Evolutionary conservation across 2,797 vertebrate genomes (phyloP).

Genomic region (Glossophaga mutica): DNA sequence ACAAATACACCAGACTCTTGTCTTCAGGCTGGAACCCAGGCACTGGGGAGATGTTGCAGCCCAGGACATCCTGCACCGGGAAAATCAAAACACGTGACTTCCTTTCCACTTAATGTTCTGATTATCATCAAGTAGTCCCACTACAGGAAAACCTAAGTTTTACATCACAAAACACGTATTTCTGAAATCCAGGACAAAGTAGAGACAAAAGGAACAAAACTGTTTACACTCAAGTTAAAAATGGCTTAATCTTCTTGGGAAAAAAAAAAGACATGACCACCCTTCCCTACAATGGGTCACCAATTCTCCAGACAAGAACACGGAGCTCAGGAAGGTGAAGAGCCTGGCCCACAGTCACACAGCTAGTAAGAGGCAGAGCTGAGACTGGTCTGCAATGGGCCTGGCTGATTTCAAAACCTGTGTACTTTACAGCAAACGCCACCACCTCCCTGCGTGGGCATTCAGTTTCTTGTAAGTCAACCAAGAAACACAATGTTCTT

Average conservation of each 20-base stretch:
- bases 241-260: background rate
- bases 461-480: background rate
- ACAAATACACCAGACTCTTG: constrained; percentile 88
- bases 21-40: constrained; percentile 89
- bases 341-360: background rate
- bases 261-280: background rate
- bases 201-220: background rate
- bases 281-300: background rate
- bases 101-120: background rate
- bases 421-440: background rate
- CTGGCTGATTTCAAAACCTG: background rate
- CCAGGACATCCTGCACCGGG: constrained; percentile 87
- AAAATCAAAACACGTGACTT: background rate
- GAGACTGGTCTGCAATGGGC: background rate
- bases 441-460: background rate
- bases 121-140: background rate
- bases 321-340: background rate
- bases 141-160: background rate
- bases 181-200: background rate
- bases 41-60: constrained; percentile 89
- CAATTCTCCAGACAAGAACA: background rate
- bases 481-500: background rate
- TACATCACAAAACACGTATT: background rate
- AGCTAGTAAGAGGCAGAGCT: background rate
- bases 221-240: background rate